These are phyloP conservation scores for Oreochromis tanganicae DNA, from an alignment of 2,113 vertebrate species.

Conservation along the genomic window DNA sequence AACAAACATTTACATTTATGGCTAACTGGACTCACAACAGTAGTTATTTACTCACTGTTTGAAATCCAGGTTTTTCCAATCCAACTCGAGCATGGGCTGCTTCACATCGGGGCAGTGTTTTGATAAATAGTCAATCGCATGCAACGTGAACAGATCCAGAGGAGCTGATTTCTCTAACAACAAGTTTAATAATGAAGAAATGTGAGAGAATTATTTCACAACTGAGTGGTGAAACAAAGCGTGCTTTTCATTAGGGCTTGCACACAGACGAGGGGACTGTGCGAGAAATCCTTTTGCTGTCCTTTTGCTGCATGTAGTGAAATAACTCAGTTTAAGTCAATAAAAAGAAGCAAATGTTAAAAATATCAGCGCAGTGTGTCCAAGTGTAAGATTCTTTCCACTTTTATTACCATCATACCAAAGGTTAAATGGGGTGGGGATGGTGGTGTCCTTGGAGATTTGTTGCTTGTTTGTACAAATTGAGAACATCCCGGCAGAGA, in stretches of 20 bases:
- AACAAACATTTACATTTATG: conserved; percentile 6
- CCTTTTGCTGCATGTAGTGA: background rate
- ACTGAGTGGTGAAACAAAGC: background rate
- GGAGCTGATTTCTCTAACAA: background rate
- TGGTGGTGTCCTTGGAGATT: background rate
- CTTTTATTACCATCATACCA: background rate
- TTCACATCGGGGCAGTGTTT: background rate
- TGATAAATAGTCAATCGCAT: background rate
- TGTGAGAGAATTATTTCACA: background rate
- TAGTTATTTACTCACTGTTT: conserved; percentile 6
- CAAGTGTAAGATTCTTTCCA: background rate
- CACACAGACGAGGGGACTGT: background rate
- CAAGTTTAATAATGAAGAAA: background rate
- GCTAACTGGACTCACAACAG: conserved; percentile 4
- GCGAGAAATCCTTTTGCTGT: background rate
- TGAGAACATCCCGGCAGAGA: background rate
- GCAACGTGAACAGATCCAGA: background rate
- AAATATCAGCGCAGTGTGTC: background rate
- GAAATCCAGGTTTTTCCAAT: background rate
- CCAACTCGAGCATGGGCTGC: background rate
- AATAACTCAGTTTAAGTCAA: background rate
- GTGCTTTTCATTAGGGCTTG: background rate
- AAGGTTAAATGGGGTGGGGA: background rate
- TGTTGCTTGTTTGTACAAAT: background rate
- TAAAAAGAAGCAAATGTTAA: background rate